Evolutionary conservation across 2,888 invertebrate species (phyloP), one percentile per base, ranked within the genome.

Genomic region (Mesorhabditis sp.): DNA sequence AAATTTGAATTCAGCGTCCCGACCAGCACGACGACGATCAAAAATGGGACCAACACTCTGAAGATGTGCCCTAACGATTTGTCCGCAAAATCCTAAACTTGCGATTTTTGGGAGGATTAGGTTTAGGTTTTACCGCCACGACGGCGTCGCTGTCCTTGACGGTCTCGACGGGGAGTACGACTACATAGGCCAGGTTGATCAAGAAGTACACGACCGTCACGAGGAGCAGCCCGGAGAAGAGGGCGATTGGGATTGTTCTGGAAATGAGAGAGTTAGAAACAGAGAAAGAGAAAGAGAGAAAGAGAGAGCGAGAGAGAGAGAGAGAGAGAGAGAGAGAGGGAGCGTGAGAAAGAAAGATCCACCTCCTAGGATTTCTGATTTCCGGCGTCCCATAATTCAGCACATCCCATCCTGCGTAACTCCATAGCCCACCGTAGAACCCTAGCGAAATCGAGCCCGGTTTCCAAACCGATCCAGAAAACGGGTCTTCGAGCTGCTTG

Each of bases 1-100:
- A 80, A 77, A 67, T 79, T 80, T 65, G 78, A 78, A 68, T 80
- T 80, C 43, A 80, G 72, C 4, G 79, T 80, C 5, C 80, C 79
- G 67, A 80, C 76, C 62, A 80, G 71, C 28, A 80, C 67, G 1
- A 80, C 50, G 4, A 78, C 77, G 50, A 79, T 76, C 79, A 79
- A 77, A 50, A 78, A 77, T 2, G 80, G 80, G 61, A 80, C 76
- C 1, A 28, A 28, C 28, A 28, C 28, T 28, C 28, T 1, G 28
- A 28, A 28, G 1, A 28, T 28, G 28, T 28, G 28, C 1, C 28
- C 28, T 2, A 28, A 2, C 28, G 28, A 28, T 2, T 28, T 28
- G 28, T 28, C 28, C 1, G 28, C 28, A 28, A 28, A 28, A 28
- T 28, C 28, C 28, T 28, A 28, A 28, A 28, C 28, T 28, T 28